A percentile compares a stretch with the other conserved stretches of the same genome.
These are phyloP conservation scores for Corvus hawaiiensis DNA, from an alignment of 2,113 vertebrate genomes.

Conservation along the genomic window DNA sequence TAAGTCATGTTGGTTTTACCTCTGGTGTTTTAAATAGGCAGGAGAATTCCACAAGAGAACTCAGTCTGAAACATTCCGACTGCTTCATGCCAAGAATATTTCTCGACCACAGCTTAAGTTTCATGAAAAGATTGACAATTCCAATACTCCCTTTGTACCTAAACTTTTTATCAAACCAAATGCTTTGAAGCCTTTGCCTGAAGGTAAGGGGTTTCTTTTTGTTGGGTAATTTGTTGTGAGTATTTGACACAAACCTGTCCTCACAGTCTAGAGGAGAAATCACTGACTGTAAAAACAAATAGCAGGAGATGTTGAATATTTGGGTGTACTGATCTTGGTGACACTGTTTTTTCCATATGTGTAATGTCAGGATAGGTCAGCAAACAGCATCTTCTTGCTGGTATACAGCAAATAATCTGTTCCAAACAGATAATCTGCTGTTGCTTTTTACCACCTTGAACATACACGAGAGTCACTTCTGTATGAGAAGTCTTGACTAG, in stretches of 20 bases:
- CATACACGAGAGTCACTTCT: not conserved
- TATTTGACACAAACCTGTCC: not conserved
- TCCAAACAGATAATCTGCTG: not conserved
- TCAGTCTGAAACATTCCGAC: constrained; percentile 83
- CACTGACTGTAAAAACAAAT: not conserved
- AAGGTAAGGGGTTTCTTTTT: constrained; percentile 72
- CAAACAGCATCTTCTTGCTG: not conserved
- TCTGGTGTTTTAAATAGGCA: constrained; percentile 60
- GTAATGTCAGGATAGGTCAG: not conserved
- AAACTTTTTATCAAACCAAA: constrained; percentile 95
- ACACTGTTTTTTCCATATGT: not conserved
- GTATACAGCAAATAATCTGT: not conserved
- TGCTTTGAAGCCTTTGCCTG: constrained; percentile 85
- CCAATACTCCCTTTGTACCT: constrained; percentile 91
- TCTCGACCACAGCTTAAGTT: constrained; percentile 91
- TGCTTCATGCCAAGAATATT: constrained; percentile 94
- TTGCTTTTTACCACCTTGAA: not conserved
- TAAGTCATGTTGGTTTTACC: not conserved
- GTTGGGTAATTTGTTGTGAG: not conserved
- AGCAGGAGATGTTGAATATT: not conserved
- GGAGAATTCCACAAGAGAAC: constrained; percentile 68
- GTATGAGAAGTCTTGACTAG: not conserved
- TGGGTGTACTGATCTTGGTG: not conserved
- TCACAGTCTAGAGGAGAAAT: not conserved
- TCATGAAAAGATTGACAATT: constrained; percentile 92